Evolutionary conservation across 2,113 vertebrate species (phyloP).

Genomic region (Channa maculata): DNA sequence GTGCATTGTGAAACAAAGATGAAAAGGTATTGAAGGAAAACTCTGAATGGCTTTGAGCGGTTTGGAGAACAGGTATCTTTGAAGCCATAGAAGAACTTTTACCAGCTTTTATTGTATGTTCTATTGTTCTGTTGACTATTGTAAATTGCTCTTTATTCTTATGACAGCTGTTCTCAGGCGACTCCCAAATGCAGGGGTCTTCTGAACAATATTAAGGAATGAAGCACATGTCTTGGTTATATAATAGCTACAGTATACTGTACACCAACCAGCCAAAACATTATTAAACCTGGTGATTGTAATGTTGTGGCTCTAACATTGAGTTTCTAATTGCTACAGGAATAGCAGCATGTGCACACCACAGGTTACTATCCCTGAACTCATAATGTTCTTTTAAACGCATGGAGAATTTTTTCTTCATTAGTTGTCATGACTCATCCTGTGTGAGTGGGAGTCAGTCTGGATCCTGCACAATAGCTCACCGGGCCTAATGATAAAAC

Average conservation of each 20-base stretch:
- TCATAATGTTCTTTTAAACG: neutral
- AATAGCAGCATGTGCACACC: neutral
- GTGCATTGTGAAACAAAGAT: neutral
- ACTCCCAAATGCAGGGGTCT: neutral
- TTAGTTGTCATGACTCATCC: slow-evolving; percentile 37
- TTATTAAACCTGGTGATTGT: too few species aligned
- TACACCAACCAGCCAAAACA: too few species aligned
- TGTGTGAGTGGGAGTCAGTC: slow-evolving; percentile 16
- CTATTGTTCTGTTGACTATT: neutral
- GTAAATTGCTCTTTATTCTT: neutral
- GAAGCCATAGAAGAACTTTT: slow-evolving; percentile 1
- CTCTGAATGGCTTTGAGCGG: too few species aligned
- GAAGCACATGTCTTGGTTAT: neutral
- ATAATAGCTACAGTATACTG: neutral
- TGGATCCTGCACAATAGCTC: slow-evolving; percentile 11
- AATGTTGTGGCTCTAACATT: too few species aligned
- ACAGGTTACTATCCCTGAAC: neutral
- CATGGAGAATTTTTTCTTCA: neutral
- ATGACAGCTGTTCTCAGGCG: neutral
- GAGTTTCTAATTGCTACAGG: neutral
- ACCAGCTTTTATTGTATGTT: neutral
- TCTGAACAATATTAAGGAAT: slow-evolving; percentile 1
- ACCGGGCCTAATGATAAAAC: slow-evolving; percentile 21
- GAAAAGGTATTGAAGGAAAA: slow-evolving; percentile 1
- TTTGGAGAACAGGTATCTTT: neutral